Conservation (phyloP, 1,140 invertebrate species). For the Calosoma granatense region DNA sequence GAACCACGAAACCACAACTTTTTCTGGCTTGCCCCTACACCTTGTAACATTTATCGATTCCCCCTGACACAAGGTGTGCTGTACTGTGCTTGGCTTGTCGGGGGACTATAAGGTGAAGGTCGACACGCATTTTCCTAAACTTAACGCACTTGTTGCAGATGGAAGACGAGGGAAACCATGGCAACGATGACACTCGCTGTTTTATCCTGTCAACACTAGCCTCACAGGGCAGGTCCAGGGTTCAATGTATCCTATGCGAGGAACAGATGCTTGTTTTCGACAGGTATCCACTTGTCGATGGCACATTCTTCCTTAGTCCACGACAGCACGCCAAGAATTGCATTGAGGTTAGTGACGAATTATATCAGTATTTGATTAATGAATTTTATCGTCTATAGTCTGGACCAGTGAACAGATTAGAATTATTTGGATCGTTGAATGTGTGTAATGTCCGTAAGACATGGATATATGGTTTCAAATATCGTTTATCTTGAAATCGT, state of each 20-base stretch:
- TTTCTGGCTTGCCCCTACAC: background rate
- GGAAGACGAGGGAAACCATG: slow-evolving; percentile 94
- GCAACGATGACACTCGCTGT: slow-evolving; percentile 91
- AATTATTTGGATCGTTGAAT: background rate
- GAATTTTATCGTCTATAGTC: background rate
- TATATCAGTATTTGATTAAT: background rate
- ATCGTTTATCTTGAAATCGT: background rate
- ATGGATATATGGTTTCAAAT: background rate
- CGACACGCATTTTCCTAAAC: background rate
- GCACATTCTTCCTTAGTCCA: slow-evolving; percentile 94
- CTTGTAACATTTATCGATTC: background rate
- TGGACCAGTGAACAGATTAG: background rate
- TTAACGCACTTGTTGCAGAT: slow-evolving; percentile 49
- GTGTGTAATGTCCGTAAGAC: background rate
- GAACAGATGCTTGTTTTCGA: slow-evolving; percentile 87
- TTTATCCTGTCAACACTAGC: slow-evolving; percentile 86
- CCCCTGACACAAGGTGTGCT: no score
- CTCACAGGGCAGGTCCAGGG: slow-evolving; percentile 69
- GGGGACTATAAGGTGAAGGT: background rate
- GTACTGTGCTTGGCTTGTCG: background rate
- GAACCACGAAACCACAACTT: background rate
- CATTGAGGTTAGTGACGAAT: slow-evolving; percentile 58
- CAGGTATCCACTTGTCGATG: slow-evolving; percentile 91
- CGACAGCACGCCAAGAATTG: slow-evolving; percentile 74
- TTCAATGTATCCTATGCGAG: slow-evolving; percentile 82